Base-by-base conservation (phyloP, 1,140 invertebrate species). In the Saccostrea cuccullata region DNA sequence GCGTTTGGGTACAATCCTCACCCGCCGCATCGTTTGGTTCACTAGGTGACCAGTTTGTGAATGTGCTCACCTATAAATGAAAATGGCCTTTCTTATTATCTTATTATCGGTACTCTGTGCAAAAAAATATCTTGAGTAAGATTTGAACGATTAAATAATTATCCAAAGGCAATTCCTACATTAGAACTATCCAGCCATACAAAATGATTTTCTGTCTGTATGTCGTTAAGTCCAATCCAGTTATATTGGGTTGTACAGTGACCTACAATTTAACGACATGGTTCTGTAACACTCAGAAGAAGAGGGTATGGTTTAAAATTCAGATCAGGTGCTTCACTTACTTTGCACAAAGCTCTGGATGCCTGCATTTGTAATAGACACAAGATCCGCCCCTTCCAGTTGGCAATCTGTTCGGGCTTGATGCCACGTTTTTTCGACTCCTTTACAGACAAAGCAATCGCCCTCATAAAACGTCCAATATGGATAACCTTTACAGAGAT, bases 181-280 rank as follows among this genome's bases (percentile, higher is more conserved):
- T 4, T 20, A 3, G 67, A 23, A 13, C 23, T 30, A 30, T 73
- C 67, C 9, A 60, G 58, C 67, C 67, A 73, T 13, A 73, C 23
- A 30, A 36, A 73, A 30, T 26, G 23, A 13, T 23, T 11, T 23
- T 73, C 67, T 23, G 11, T 73, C 13, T 13, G 26, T 73, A 23
- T 73, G 12, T 73, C 67, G 26, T 73, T 73, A 4, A 73, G 26
- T 11, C 67, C 67, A 73, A 73, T 73, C 67, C 67, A 73, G 26
- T 3, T 67, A 5, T 2, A 1, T 36, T 36, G 23, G 15, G 20
- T 20, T n/a, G 60, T n/a, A 8, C 60, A n/a, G 6, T 9, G 9
- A 47, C 9, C 47, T 47, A 47, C 47, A 47, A 47, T 47, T 47
- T 9, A 47, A 47, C 0, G 9, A 47, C 47, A 47, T 47, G 9